phyloP scores from a whole-genome alignment of 2,888 invertebrate genomes.

The Dynastes tityus region DNA sequence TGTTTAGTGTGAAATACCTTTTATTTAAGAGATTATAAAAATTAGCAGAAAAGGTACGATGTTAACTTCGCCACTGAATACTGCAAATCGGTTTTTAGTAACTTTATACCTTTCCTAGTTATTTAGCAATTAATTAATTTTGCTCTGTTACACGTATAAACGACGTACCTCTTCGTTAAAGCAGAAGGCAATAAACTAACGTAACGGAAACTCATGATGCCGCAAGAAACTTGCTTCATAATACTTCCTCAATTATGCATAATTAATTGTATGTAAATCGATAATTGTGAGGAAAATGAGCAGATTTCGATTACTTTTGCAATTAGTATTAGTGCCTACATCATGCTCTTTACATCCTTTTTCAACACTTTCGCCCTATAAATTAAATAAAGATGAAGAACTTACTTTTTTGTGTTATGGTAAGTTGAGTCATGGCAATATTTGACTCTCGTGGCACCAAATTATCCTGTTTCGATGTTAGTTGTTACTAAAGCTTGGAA shows the following conservation, averaged over 20 bases:
- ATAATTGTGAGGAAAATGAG: slow-evolving; percentile 23
- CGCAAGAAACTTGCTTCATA: slow-evolving; percentile 23
- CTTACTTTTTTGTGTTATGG: too few relatives aligned
- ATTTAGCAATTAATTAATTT: slow-evolving; percentile 15
- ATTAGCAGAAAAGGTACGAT: too few relatives aligned
- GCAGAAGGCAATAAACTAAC: slow-evolving; percentile 5
- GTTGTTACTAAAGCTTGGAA: neutral
- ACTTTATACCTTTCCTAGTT: neutral
- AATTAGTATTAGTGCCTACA: neutral
- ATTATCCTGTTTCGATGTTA: neutral
- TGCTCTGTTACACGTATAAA: neutral
- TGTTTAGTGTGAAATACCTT: too few relatives aligned
- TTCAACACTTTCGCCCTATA: neutral
- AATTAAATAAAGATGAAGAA: neutral
- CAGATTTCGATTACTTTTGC: neutral
- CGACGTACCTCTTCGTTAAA: neutral
- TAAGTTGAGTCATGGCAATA: too few relatives aligned
- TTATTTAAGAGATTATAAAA: too few relatives aligned
- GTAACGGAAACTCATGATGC: slow-evolving; percentile 18
- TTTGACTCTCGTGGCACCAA: too few relatives aligned
- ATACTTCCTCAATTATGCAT: slow-evolving; percentile 35
- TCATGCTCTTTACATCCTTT: neutral
- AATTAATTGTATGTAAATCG: slow-evolving; percentile 33
- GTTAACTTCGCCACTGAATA: too few relatives aligned
- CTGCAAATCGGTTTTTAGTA: too few relatives aligned